Evolutionary conservation across 2,888 invertebrate genomes (phyloP).

Genomic region (Ctenicera cuprea): DNA sequence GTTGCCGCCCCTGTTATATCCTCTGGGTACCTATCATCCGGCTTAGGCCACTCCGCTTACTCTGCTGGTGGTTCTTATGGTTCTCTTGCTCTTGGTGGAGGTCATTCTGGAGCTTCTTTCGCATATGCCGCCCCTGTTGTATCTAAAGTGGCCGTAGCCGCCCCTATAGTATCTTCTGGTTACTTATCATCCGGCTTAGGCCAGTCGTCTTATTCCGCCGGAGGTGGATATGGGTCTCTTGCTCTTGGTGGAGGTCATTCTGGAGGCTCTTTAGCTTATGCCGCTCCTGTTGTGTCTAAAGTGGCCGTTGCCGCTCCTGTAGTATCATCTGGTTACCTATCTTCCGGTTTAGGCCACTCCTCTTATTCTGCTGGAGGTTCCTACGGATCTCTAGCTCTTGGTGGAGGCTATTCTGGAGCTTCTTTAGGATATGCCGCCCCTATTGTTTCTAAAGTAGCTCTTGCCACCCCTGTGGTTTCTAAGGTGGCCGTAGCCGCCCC

Average conservation of each 20-base stretch:
- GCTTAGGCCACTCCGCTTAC: slow-evolving; percentile 25
- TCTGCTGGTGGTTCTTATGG: slow-evolving; percentile 19
- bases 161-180: slow-evolving; percentile 67
- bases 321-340: slow-evolving; percentile 16
- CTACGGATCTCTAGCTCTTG: slow-evolving; percentile 46
- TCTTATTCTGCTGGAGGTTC: slow-evolving; percentile 45
- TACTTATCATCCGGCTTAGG: slow-evolving; percentile 63
- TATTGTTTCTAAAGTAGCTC: slow-evolving; percentile 62
- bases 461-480: slow-evolving; percentile 67
- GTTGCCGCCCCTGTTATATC: slow-evolving; percentile 55
- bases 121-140: slow-evolving; percentile 60
- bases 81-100: slow-evolving; percentile 6
- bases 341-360: background rate
- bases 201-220: slow-evolving; percentile 5
- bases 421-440: slow-evolving; percentile 25
- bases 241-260: background rate
- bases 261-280: slow-evolving; percentile 13
- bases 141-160: slow-evolving; percentile 65
- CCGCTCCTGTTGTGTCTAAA: slow-evolving; percentile 46
- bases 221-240: slow-evolving; percentile 1
- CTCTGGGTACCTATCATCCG: slow-evolving; percentile 13
- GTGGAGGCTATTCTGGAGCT: slow-evolving; percentile 31
- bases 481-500: slow-evolving; percentile 57
- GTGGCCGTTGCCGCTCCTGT: slow-evolving; percentile 26
- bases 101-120: slow-evolving; percentile 47